phyloP scores from a whole-genome alignment of 1,140 invertebrate genomes.

The Zaprionus vittiger region DNA sequence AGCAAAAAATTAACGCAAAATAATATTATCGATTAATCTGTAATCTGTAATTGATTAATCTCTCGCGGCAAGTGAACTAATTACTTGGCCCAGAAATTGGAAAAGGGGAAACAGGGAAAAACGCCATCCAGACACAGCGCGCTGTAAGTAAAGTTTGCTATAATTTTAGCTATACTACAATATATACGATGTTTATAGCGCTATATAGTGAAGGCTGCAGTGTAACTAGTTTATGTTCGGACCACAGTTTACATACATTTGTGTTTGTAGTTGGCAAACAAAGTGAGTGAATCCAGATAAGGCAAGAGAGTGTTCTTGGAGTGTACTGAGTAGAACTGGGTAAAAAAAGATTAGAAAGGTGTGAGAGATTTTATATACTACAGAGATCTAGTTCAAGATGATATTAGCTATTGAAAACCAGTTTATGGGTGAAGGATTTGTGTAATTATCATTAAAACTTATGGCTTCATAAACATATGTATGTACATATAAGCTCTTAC shows the following conservation, averaged over 20 bases:
- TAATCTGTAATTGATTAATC: slow-evolving; percentile 13
- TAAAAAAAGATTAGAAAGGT: neutral
- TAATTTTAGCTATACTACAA: slow-evolving; percentile 1
- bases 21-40: slow-evolving; percentile 10
- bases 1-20: slow-evolving; percentile 19
- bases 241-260: neutral
- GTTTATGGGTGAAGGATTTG: neutral
- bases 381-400: too few species aligned
- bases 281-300: neutral
- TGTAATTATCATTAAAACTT: too few species aligned
- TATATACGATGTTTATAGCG: neutral
- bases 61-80: slow-evolving; percentile 3
- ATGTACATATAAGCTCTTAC: too few species aligned
- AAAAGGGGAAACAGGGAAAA: neutral
- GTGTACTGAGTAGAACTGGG: too few species aligned
- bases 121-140: neutral
- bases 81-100: neutral
- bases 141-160: neutral
- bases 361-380: neutral
- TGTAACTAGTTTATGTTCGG: neutral
- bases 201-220: neutral
- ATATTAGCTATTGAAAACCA: neutral
- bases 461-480: too few species aligned
- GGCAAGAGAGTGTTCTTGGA: neutral
- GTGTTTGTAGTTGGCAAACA: neutral